Base-by-base conservation (phyloP, 92 coral and sea anemone species). In the Palythoa grandis region DNA sequence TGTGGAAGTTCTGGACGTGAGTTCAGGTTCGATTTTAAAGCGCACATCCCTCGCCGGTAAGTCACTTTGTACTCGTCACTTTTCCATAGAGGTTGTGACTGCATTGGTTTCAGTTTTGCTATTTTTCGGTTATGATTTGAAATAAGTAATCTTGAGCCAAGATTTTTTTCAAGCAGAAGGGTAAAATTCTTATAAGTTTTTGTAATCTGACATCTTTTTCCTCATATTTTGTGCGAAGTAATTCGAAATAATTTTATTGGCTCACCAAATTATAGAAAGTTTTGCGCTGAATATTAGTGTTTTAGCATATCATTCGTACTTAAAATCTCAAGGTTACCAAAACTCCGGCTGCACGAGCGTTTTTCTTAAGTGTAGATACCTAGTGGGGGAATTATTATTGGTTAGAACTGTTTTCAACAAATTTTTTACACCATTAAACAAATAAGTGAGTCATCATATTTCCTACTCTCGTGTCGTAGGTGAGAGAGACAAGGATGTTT, bases 1-100 rank as follows among this genome's bases (percentile, higher is more conserved):
- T 76, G 84, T 97, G 82, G 95, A 95, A 52, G 96, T 97, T 54
- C 85, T 97, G 87, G 99, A 97, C 79, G 98, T 96, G 39, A 96
- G 98, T 70, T 97, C 99, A 13, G 98, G 98, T 24, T 89, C 93
- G 43, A 90, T 91, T 53, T 85, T 97, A 70, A 92, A 92, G 61
- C 92, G 94, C 58, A 92, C 98, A 2, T 52, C 79, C 50, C 90
- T 91, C 61, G 91, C 92, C 91, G 98, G 98, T 95, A 67, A 70
- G 95, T 89, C 15, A 29, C 79, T 25, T n/a, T 14, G 20, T 4
- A 61, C 23, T 16, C 23, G 23, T 5, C 10, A 19, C 69, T 19
- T 63, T n/a, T 11, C 76, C 7, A 12, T n/a, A 56, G 35, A 52
- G 52, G 72, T 48, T 66, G 39, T 47, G 77, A 86, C 13, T 8